Conservation (phyloP, 1,140 invertebrate species). For the Drosophila lowei region DNA sequence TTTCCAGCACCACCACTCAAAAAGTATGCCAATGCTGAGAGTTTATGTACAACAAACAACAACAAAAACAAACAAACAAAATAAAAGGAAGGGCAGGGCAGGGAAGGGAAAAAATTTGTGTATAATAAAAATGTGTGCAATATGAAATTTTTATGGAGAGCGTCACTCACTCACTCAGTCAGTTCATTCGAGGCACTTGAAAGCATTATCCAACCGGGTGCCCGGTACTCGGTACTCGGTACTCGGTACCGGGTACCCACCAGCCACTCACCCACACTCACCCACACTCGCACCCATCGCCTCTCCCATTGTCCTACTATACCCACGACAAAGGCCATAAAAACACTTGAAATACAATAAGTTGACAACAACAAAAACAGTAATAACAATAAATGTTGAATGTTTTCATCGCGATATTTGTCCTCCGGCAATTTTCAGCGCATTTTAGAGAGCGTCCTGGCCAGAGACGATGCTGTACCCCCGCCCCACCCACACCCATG, state of each 20-base stretch:
- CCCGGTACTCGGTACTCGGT: neutral
- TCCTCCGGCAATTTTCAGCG: constrained; percentile 66
- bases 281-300: neutral
- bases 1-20: no score
- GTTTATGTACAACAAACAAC: no score
- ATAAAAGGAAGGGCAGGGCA: no score
- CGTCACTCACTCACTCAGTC: constrained; percentile 31
- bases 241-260: neutral
- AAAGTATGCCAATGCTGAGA: no score
- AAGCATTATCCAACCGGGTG: constrained; percentile 19
- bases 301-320: neutral
- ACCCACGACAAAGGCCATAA: constrained; percentile 34
- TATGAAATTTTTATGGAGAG: constrained; percentile 43
- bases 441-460: constrained; percentile 49
- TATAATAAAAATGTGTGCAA: constrained; percentile 16
- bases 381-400: constrained; percentile 70
- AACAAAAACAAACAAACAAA: no score
- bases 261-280: neutral
- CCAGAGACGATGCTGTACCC: neutral
- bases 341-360: constrained; percentile 72
- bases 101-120: no score
- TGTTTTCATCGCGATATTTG: constrained; percentile 74
- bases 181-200: constrained; percentile 23
- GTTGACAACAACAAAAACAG: constrained; percentile 58
- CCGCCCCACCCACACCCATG: neutral